Conservation (phyloP, 2,888 invertebrate genomes). For the Pelosia muscerda region DNA sequence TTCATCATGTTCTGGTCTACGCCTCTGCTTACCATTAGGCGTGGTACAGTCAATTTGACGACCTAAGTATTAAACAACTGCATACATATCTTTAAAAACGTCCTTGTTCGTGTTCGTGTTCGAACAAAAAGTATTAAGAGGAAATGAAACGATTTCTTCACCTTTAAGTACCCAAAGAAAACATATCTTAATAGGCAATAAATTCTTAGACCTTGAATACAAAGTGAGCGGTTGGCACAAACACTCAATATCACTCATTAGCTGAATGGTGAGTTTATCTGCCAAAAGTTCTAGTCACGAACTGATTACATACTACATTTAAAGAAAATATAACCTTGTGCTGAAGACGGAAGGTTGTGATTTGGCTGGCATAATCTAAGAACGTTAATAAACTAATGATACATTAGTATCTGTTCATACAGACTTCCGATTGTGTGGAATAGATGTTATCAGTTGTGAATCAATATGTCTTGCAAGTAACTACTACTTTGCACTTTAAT, state of each 20-base stretch:
- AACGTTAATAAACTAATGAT: conserved; percentile 18
- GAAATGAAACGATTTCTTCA: conserved; percentile 20
- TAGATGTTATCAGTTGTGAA: background rate
- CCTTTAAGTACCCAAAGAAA: conserved; percentile 34
- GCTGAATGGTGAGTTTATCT: conserved; percentile 46
- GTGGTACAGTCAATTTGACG: too few species aligned
- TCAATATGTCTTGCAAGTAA: background rate
- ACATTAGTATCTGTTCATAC: conserved; percentile 30
- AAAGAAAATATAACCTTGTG: conserved; percentile 10
- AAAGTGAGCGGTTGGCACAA: conserved; percentile 51
- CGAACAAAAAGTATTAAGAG: too few species aligned
- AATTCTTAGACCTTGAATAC: conserved; percentile 46
- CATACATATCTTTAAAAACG: too few species aligned
- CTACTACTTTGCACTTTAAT: background rate
- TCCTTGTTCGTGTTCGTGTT: too few species aligned
- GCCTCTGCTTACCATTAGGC: too few species aligned
- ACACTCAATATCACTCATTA: conserved; percentile 42
- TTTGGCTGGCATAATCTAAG: conserved; percentile 6
- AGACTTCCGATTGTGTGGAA: background rate
- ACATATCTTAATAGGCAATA: conserved; percentile 41
- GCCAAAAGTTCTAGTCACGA: conserved; percentile 39
- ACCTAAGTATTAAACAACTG: too few species aligned
- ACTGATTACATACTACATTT: conserved; percentile 25
- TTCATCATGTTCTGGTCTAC: too few species aligned
- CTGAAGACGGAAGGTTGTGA: conserved; percentile 14